These are phyloP conservation scores for Thymallus thymallus DNA, from an alignment of 2,113 vertebrate genomes.

Conservation along the genomic window DNA sequence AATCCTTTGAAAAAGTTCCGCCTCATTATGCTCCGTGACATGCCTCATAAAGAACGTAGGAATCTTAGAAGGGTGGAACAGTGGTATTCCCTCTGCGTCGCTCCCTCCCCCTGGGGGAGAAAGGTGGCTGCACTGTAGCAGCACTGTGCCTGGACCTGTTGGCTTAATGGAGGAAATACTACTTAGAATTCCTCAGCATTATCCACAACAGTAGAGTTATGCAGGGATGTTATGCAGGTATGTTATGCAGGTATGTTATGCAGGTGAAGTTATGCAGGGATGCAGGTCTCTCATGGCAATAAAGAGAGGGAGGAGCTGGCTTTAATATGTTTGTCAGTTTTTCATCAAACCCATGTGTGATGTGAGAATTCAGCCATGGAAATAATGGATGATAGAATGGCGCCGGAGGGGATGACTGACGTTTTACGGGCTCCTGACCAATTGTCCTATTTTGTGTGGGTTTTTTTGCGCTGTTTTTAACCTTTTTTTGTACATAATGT, in stretches of 20 bases:
- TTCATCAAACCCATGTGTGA: no score
- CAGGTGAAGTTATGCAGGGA: no score
- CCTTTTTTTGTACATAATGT: no score
- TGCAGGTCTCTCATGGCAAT: neutral
- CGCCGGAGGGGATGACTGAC: no score
- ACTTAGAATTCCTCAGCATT: slow-evolving; percentile 25
- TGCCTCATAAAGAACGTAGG: slow-evolving; percentile 18
- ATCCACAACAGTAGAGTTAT: neutral
- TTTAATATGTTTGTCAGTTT: no score
- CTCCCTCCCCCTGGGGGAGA: slow-evolving; percentile 16
- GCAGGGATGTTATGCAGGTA: neutral
- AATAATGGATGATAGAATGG: no score
- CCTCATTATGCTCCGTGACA: slow-evolving; percentile 6
- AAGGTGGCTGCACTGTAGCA: slow-evolving; percentile 1
- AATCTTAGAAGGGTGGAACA: neutral
- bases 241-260: no score
- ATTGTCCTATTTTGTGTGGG: no score
- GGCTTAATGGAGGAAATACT: slow-evolving; percentile 12
- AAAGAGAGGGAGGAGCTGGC: slow-evolving; percentile 1
- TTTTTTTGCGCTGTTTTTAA: no score
- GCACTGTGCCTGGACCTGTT: slow-evolving; percentile 25
- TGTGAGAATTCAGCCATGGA: no score
- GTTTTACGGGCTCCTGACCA: no score
- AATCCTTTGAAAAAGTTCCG: slow-evolving; percentile 11
- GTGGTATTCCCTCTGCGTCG: slow-evolving; percentile 2